phyloP scores from a whole-genome alignment of 2,797 vertebrate genomes.

The Holocentrus rufus region DNA sequence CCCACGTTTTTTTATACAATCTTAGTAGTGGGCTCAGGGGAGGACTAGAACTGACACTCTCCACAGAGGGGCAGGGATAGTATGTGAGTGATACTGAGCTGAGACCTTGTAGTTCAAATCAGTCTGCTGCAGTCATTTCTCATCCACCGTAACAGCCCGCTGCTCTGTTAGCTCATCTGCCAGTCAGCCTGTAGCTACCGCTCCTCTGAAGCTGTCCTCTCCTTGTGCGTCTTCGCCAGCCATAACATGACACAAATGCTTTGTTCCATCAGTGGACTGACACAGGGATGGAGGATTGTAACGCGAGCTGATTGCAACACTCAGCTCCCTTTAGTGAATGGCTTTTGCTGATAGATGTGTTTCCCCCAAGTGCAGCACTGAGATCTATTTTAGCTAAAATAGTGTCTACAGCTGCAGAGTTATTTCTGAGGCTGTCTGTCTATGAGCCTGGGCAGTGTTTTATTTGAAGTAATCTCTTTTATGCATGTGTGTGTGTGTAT shows the following conservation, averaged over 20 bases:
- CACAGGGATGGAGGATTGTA: slow-evolving; percentile 6
- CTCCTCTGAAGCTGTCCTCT: slow-evolving; percentile 27
- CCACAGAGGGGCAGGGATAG: neutral
- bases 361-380: neutral
- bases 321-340: neutral
- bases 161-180: slow-evolving; percentile 21
- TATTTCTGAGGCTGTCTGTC: slow-evolving; percentile 1
- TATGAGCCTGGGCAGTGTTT: neutral
- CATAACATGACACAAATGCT: slow-evolving; percentile 23
- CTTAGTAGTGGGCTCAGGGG: neutral
- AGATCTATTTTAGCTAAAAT: slow-evolving; percentile 13
- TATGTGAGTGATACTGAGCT: neutral
- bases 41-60: neutral
- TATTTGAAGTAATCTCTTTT: slow-evolving; percentile 11
- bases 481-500: neutral
- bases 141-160: slow-evolving; percentile 1
- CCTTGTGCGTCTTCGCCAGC: slow-evolving; percentile 28
- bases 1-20: neutral
- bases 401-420: neutral
- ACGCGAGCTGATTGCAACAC: slow-evolving; percentile 16
- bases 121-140: slow-evolving; percentile 23
- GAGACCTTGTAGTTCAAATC: slow-evolving; percentile 21
- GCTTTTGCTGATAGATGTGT: slow-evolving; percentile 10
- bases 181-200: slow-evolving; percentile 41
- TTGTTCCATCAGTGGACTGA: slow-evolving; percentile 16